phyloP scores from a whole-genome alignment of 2,113 vertebrate species.

The Myotis lucifugus region DNA sequence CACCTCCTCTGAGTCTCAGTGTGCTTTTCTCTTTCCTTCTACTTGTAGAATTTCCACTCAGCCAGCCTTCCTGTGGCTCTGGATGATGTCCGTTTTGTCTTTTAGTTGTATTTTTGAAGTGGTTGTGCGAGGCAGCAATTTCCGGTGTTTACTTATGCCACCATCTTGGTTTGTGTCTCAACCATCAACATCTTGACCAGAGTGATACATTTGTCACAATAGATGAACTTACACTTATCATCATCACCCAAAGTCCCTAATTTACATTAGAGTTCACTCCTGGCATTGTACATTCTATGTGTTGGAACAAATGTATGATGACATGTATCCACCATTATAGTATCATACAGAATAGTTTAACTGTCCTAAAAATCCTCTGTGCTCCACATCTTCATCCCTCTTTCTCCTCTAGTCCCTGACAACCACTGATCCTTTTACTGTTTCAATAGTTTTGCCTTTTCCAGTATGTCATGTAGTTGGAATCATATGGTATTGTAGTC shows the following conservation, averaged over 20 bases:
- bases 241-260: too few relatives aligned
- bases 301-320: neutral
- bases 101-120: too few relatives aligned
- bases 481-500: neutral
- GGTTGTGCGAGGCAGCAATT: too few relatives aligned
- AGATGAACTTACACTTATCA: neutral
- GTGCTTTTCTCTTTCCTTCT: too few relatives aligned
- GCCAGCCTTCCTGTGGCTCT: too few relatives aligned
- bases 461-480: neutral
- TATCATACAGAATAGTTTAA: neutral
- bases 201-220: neutral
- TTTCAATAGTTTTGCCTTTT: constrained; percentile 2
- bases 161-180: too few relatives aligned
- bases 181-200: neutral
- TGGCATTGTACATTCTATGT: neutral
- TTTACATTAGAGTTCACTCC: neutral
- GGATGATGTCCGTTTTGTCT: too few relatives aligned
- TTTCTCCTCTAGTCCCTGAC: neutral
- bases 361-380: neutral
- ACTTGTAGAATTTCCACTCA: too few relatives aligned
- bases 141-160: too few relatives aligned
- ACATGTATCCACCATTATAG: neutral
- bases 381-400: neutral
- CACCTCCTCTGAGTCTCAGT: too few relatives aligned
- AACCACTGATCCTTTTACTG: neutral